Evolutionary conservation across 1,140 invertebrate genomes (phyloP).

Genomic region (Nasonia giraulti): DNA sequence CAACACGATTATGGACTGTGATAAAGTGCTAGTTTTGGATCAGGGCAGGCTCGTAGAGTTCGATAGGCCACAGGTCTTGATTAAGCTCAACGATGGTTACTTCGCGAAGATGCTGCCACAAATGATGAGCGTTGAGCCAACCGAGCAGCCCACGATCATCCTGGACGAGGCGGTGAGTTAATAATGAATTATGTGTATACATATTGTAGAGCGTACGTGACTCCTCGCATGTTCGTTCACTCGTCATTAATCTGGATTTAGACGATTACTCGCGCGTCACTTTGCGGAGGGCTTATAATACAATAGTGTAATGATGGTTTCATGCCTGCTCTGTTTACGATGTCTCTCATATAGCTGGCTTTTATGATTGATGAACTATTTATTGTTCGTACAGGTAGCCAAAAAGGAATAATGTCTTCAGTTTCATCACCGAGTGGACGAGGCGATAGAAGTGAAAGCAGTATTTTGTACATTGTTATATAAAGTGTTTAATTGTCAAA

Average conservation of each 20-base stretch:
- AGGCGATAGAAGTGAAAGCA: too few relatives aligned
- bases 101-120: constrained; percentile 20
- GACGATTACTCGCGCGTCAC: not conserved
- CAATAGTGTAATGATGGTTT: not conserved
- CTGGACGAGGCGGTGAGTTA: not conserved
- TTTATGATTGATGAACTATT: not conserved
- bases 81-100: constrained; percentile 20
- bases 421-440: not conserved
- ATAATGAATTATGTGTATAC: not conserved
- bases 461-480: too few relatives aligned
- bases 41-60: constrained; percentile 56
- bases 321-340: not conserved
- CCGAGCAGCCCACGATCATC: not conserved
- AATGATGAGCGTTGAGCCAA: not conserved
- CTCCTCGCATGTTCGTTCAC: not conserved
- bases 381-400: not conserved
- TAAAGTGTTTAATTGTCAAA: too few relatives aligned
- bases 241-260: not conserved
- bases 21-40: constrained; percentile 76
- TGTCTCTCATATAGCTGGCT: not conserved
- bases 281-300: not conserved
- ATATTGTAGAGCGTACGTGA: not conserved
- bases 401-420: not conserved
- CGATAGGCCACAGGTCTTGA: not conserved
- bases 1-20: constrained; percentile 80